Evolutionary conservation across 2,113 vertebrate genomes (phyloP).

Genomic region (Galemys pyrenaicus): DNA sequence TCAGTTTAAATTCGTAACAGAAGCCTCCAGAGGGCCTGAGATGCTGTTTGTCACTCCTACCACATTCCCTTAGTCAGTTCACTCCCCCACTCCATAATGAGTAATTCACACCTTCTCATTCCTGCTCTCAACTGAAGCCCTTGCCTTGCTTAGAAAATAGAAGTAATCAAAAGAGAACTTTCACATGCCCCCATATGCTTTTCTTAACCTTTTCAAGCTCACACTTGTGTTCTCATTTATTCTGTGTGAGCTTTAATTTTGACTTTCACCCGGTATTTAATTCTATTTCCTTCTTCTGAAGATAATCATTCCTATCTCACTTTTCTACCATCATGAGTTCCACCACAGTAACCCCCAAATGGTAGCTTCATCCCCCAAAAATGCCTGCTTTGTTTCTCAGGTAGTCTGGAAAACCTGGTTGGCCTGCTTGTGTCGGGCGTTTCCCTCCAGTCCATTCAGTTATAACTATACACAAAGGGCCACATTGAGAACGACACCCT

Average conservation of each 20-base stretch:
- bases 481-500: background rate
- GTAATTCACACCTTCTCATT: conserved; percentile 60
- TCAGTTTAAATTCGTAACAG: background rate
- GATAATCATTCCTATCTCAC: background rate
- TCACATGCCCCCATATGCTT: background rate
- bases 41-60: background rate
- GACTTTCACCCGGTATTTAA: background rate
- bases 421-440: background rate
- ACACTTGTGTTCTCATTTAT: background rate
- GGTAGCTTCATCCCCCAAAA: background rate
- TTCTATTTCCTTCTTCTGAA: background rate
- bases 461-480: background rate
- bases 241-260: background rate
- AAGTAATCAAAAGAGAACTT: background rate
- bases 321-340: background rate
- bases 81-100: conserved; percentile 18
- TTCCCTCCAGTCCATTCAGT: background rate
- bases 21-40: background rate
- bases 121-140: conserved; percentile 1
- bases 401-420: background rate
- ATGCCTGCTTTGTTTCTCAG: background rate
- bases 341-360: background rate
- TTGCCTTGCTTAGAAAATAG: conserved; percentile 60
- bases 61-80: background rate
- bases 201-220: background rate